phyloP scores from a whole-genome alignment of 2,888 invertebrate species.

The Cryptops parisi region DNA sequence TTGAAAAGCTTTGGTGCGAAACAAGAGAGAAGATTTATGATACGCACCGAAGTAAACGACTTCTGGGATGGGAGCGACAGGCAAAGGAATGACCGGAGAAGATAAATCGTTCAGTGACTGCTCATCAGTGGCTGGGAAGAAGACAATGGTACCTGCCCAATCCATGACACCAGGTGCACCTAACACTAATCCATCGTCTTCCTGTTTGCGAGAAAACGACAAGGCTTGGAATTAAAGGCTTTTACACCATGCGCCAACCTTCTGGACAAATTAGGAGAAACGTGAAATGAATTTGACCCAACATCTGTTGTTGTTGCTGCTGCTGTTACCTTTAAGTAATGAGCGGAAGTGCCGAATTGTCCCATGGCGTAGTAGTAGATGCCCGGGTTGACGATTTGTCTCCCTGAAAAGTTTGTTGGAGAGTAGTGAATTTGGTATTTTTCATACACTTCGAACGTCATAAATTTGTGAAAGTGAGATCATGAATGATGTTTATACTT shows the following conservation, averaged over 20 bases:
- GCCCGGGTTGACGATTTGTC: constrained; percentile 1
- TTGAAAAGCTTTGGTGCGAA: no score
- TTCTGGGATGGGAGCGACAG: neutral
- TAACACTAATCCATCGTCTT: neutral
- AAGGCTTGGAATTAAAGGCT: no score
- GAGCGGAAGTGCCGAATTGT: neutral
- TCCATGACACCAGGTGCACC: neutral
- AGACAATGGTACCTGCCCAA: neutral
- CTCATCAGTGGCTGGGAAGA: neutral
- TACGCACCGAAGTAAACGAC: neutral
- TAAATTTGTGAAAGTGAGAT: no score
- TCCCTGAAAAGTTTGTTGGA: constrained; percentile 4
- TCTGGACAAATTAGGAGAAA: no score
- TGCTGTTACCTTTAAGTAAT: constrained; percentile 3
- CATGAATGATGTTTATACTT: no score
- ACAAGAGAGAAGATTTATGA: no score
- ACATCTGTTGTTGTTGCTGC: no score
- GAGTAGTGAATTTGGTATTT: no score
- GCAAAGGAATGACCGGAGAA: neutral
- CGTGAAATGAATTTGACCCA: no score
- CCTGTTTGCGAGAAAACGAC: neutral
- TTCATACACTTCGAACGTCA: no score
- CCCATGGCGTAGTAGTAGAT: constrained; percentile 2
- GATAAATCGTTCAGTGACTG: neutral
- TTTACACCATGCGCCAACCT: no score